Evolutionary conservation across 2,888 invertebrate genomes (phyloP).

Genomic region (Drosophila longiperda): DNA sequence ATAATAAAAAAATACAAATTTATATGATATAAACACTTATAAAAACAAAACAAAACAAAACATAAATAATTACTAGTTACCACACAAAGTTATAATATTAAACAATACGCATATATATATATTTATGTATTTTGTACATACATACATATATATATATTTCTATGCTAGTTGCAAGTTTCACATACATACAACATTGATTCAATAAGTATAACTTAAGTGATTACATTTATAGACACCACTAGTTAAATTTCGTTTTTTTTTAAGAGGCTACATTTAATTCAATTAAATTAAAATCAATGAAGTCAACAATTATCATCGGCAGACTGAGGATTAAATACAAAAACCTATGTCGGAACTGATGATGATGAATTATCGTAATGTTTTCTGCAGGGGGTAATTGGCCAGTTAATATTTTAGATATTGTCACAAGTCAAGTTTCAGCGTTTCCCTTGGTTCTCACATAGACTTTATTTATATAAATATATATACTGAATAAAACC

Average conservation of each 20-base stretch:
- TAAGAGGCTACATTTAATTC: conserved; percentile 50
- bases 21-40: conserved; percentile 40
- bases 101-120: conserved; percentile 35
- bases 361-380: background rate
- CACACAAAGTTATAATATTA: conserved; percentile 22
- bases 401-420: conserved; percentile 1
- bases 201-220: conserved; percentile 17
- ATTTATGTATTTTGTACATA: conserved; percentile 8
- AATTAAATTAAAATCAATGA: conserved; percentile 22
- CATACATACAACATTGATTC: conserved; percentile 18
- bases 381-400: background rate
- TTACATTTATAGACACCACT: conserved; percentile 18
- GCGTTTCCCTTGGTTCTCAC: conserved; percentile 8
- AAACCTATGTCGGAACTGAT: conserved; percentile 9
- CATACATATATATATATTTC: conserved; percentile 28
- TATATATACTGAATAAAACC: conserved; percentile 58
- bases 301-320: background rate
- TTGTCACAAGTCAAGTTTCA: background rate
- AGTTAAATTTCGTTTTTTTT: conserved; percentile 40
- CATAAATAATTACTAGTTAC: conserved; percentile 19
- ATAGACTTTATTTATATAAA: conserved; percentile 28
- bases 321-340: background rate
- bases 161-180: conserved; percentile 35
- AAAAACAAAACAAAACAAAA: conserved; percentile 6
- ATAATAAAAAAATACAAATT: conserved; percentile 56